Base-by-base conservation (phyloP, 2,888 invertebrate species). In the Napeogenes inachia region DNA sequence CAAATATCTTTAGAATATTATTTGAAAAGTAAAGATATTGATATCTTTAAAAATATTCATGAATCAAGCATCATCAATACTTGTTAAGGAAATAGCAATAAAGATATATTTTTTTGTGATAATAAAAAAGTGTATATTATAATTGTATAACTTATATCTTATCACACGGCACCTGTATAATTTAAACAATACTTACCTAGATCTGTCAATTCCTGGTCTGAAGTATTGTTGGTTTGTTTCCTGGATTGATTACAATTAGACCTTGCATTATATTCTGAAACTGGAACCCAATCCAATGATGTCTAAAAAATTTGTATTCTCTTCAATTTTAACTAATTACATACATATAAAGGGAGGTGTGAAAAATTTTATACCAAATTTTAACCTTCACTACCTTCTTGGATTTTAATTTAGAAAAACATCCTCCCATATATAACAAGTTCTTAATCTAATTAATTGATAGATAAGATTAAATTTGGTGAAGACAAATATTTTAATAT, bases 261-360 rank as follows among this genome's bases (percentile, higher is more conserved):
- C 75, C 91, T 84, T 68, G 84, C 77, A 71, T 91, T 91, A 73
- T 90, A 90, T 78, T 91, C 91, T 50, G 91, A 89, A 56, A 91
- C 91, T 59, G 91, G 91, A 66, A 91, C 88, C 91, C 91, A 91
- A 78, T 91, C 91, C 74, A 91, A 78, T 68, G 91, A 88, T 64
- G 89, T 88, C 91, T 91, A 82, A 77, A 89, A 88, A 68, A 69
- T 64, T 57, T 56, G 42, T 59, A 68, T 54, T 62, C 60, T 66
- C 65, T 67, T 63, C 64, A 66, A 62, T 55, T 50, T 64, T 42
- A 61, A 62, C 56, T 50, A n/a, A 30, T 30, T 50, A 8, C 50
- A 50, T 30, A 30, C 30, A 50, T 35, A 64, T 38, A 45, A 60
- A 50, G 50, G 30, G 30, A 30, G 30, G 50, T n/a, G 47, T 12